Percentiles rank a stretch among this genome's conserved stretches.
These are phyloP conservation scores for Eriocheir sinensis DNA, from an alignment of 1,140 invertebrate species.

Conservation along the genomic window DNA sequence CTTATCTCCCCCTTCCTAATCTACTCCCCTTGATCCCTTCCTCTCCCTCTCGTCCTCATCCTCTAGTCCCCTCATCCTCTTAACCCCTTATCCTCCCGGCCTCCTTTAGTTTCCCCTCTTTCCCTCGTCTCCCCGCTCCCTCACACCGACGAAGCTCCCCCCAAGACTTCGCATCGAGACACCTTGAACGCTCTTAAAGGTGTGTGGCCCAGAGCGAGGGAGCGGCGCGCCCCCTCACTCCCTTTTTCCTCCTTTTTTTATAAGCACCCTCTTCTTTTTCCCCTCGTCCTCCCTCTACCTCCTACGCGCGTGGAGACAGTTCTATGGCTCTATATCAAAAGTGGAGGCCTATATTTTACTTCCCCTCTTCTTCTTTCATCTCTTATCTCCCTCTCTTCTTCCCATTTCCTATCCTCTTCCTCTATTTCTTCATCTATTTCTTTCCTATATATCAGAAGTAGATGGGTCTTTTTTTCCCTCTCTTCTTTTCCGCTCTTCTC, in stretches of 20 bases:
- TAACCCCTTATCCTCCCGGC: no score
- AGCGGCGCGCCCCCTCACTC: not conserved
- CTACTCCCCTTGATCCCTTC: not conserved
- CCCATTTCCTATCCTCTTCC: no score
- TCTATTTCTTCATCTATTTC: no score
- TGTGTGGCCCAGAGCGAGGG: not conserved
- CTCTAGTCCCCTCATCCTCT: no score
- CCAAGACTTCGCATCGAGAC: not conserved
- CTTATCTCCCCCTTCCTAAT: not conserved
- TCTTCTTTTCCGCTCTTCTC: no score
- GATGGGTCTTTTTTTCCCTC: no score
- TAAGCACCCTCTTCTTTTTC: not conserved
- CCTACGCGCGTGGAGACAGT: not conserved
- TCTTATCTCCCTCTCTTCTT: not conserved
- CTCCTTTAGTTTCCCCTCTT: no score
- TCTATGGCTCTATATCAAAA: no score
- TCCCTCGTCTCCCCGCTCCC: not conserved
- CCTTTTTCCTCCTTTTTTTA: not conserved
- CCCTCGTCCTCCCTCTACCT: no score
- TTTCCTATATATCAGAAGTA: no score
- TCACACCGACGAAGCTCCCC: not conserved
- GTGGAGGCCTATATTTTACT: no score
- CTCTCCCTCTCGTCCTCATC: not conserved
- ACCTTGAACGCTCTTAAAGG: constrained; percentile 10
- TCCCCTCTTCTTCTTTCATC: not conserved